Base-by-base conservation (phyloP, 2,113 vertebrate species). In the Uropsilus gracilis region DNA sequence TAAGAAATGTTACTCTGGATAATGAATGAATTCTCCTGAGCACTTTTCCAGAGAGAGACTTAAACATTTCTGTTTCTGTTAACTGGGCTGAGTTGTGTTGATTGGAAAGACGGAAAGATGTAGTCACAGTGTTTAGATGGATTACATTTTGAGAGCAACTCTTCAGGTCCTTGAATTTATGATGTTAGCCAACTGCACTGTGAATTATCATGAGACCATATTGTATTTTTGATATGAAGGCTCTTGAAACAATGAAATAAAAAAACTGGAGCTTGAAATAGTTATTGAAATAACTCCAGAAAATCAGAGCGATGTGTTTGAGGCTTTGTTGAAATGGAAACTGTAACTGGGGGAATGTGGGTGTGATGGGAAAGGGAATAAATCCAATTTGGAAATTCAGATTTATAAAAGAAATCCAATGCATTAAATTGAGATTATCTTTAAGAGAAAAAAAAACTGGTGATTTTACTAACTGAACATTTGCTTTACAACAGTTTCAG, bases 21-120 rank as follows among this genome's bases (percentile, higher is more conserved):
- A 82, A 30, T 14, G 13, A 81, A 61, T 57, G 55, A 20, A n/a
- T 26, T n/a, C 2, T 75, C 16, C 8, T 90, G 78, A 78, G 12
- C 20, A 59, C 69, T 91, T 76, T 83, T 81, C 20, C 28, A 77
- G 78, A 89, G 55, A 77, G 32, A 85, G 93, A 94, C 75, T 66
- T 72, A 69, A 81, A 80, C 46, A 44, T 26, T 85, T 44, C 44
- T 92, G 3, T 66, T 64, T 78, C 63, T 68, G 8, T 1, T 44
- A 69, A 26, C 50, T 63, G 32, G n/a, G 34, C 48, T 87, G 22
- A 22, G 3, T 50, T 68, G 75, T 4, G 8, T 68, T 44, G 55
- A 2, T 44, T 80, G 24, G 46, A 94, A 92, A 46, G 30, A 71
- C 72, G 42, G 50, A 72, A n/a, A 20, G 44, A 75, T 0, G 0